A percentile compares a stretch with the other conserved stretches of the same genome.
These are phyloP conservation scores for Hofmannophila pseudospretella DNA, from an alignment of 2,888 invertebrate genomes.

Conservation along the genomic window DNA sequence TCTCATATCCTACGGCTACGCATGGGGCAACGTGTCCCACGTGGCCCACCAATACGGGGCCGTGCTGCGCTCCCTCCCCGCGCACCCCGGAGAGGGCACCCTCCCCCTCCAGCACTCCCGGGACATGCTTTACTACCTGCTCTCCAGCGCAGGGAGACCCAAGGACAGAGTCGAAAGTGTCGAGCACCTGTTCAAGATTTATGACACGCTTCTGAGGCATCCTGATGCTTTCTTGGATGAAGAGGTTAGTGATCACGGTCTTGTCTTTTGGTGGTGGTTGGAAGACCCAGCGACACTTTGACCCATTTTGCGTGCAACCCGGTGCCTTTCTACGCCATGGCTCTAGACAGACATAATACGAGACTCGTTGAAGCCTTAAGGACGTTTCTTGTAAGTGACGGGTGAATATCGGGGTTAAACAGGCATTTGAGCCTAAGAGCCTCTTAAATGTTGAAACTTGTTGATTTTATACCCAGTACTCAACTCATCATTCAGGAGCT, in stretches of 20 bases:
- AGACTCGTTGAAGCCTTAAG: too few species aligned
- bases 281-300: too few species aligned
- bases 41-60: slow-evolving; percentile 76
- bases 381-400: too few species aligned
- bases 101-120: slow-evolving; percentile 76
- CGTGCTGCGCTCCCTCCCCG: slow-evolving; percentile 67
- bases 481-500: too few species aligned
- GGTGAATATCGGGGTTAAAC: too few species aligned
- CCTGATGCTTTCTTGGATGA: slow-evolving; percentile 84
- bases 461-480: too few species aligned
- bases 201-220: slow-evolving; percentile 53
- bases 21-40: slow-evolving; percentile 75
- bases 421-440: too few species aligned
- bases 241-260: slow-evolving; percentile 81
- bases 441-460: too few species aligned
- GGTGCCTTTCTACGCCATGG: neutral
- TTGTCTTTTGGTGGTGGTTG: neutral
- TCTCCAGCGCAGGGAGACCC: slow-evolving; percentile 48
- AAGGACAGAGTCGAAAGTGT: slow-evolving; percentile 74
- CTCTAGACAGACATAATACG: too few species aligned
- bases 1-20: slow-evolving; percentile 79
- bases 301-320: neutral
- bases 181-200: slow-evolving; percentile 80
- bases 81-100: slow-evolving; percentile 82
- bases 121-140: slow-evolving; percentile 76